Conservation (phyloP, 2,797 vertebrate species). For the Melanotaenia parkinsoni region DNA sequence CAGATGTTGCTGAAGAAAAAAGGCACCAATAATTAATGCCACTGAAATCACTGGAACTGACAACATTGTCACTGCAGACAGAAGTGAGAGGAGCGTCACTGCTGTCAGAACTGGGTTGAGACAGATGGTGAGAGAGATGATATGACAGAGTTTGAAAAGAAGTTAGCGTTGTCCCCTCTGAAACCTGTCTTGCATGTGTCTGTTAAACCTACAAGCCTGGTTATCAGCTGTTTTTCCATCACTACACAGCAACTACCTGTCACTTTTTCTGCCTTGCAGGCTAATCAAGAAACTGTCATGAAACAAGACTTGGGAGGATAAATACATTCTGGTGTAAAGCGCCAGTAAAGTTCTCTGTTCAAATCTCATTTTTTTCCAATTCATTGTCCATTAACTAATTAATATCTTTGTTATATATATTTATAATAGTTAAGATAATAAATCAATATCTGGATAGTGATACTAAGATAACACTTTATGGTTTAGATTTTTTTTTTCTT, state of each 20-base stretch:
- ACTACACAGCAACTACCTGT: constrained; percentile 40
- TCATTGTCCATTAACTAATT: neutral
- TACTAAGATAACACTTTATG: neutral
- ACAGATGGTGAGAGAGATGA: constrained; percentile 70
- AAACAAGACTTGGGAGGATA: neutral
- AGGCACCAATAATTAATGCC: constrained; percentile 68
- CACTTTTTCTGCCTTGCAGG: constrained; percentile 35
- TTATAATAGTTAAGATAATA: neutral
- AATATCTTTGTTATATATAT: neutral
- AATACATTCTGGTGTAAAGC: no score
- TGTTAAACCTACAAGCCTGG: constrained; percentile 33
- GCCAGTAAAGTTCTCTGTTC: no score
- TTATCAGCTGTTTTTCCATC: constrained; percentile 36
- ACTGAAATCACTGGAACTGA: constrained; percentile 59
- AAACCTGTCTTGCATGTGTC: constrained; percentile 37
- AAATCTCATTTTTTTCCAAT: no score
- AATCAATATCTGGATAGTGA: neutral
- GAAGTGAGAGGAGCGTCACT: constrained; percentile 40
- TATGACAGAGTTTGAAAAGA: constrained; percentile 48
- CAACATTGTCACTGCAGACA: constrained; percentile 56
- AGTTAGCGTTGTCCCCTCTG: constrained; percentile 43
- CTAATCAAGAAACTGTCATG: constrained; percentile 33
- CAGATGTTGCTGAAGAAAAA: constrained; percentile 60
- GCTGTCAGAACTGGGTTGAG: constrained; percentile 67
- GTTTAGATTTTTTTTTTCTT: neutral